These are phyloP conservation scores for Asteroscopus sphinx DNA, from an alignment of 2,888 invertebrate species.

Conservation along the genomic window DNA sequence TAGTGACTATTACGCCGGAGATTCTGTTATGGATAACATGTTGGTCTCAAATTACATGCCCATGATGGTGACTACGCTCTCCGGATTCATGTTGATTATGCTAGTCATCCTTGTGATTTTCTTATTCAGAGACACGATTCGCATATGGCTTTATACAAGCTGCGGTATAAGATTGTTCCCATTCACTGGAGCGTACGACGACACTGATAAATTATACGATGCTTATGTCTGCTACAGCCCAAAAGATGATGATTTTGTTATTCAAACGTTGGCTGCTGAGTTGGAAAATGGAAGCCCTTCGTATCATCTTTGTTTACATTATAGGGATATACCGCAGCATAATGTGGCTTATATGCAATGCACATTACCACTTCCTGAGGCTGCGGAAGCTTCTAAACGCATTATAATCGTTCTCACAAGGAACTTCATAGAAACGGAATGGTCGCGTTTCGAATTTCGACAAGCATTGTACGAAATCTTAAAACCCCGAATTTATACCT, in stretches of 20 bases:
- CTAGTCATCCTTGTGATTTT: constrained; percentile 94
- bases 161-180: constrained; percentile 96
- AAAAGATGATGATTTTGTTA: constrained; percentile 97
- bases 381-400: constrained; percentile 96
- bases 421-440: constrained; percentile 97
- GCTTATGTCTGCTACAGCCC: constrained; percentile 98
- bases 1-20: constrained; percentile 95
- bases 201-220: constrained; percentile 96
- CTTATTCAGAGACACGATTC: constrained; percentile 95
- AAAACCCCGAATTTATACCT: constrained; percentile 94
- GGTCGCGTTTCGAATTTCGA: constrained; percentile 97
- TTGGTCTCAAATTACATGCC: constrained; percentile 95
- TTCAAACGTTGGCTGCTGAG: constrained; percentile 95
- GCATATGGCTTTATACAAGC: constrained; percentile 96
- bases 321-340: constrained; percentile 94
- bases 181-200: constrained; percentile 92
- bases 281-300: constrained; percentile 95
- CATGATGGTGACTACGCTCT: constrained; percentile 94
- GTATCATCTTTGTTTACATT: constrained; percentile 96
- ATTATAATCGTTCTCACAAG: constrained; percentile 96
- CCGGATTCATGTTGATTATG: constrained; percentile 93
- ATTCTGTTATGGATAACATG: constrained; percentile 94
- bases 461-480: constrained; percentile 96
- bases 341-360: constrained; percentile 92
- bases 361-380: constrained; percentile 94